Conservation (phyloP, 2,797 vertebrate genomes). For the Mormyrus hasselquistii region DNA sequence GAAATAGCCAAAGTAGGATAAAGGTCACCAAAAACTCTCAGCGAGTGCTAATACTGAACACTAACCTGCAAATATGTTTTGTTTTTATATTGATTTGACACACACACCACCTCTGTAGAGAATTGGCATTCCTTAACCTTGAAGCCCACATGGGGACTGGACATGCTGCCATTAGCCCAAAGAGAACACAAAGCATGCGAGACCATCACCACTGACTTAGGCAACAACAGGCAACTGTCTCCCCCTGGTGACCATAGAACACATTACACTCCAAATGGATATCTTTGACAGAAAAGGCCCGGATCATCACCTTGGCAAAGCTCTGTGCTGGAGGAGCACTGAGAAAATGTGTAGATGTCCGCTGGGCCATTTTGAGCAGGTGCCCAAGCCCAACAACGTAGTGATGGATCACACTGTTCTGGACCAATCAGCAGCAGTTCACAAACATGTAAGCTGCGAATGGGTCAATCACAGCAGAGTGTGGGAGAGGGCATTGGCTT, state of each 20-base stretch:
- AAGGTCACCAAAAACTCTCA: background rate
- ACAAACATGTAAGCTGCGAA: background rate
- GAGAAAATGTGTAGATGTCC: background rate
- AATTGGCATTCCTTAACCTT: background rate
- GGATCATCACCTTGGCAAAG: background rate
- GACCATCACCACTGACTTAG: background rate
- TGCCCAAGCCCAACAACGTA: background rate
- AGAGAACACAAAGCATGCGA: background rate
- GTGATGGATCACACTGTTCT: background rate
- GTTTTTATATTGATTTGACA: background rate
- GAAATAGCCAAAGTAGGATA: background rate
- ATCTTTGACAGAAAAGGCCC: background rate
- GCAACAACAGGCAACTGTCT: background rate
- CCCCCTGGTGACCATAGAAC: conserved; percentile 40
- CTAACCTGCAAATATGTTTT: background rate
- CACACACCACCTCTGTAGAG: background rate
- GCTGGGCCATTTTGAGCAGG: background rate
- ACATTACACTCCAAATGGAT: conserved; percentile 24
- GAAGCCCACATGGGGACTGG: background rate
- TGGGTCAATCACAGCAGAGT: background rate
- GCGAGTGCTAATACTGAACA: background rate
- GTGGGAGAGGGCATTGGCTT: background rate
- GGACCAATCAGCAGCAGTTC: background rate
- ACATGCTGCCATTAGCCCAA: background rate
- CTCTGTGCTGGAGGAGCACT: background rate